A percentile compares a stretch with the other conserved stretches of the same genome.
Evolutionary conservation across 2,113 vertebrate genomes (phyloP).

Genomic region (Circaetus gallicus): DNA sequence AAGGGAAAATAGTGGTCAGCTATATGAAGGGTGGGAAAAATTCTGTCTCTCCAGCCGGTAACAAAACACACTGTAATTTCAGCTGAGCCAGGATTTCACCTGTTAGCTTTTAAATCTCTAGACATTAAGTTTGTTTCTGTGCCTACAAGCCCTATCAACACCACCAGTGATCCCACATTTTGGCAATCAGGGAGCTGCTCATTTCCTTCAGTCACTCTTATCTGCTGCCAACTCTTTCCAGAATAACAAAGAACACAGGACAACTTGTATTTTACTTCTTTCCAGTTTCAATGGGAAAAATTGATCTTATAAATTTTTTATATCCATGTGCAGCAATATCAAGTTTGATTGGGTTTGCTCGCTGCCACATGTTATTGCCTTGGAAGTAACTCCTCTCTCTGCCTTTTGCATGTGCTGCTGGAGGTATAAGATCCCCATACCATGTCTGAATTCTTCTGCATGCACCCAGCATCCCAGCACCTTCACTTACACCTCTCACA

Average conservation of each 20-base stretch:
- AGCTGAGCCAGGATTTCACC: background rate
- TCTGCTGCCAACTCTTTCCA: background rate
- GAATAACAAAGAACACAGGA: background rate
- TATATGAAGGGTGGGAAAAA: background rate
- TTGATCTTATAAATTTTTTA: background rate
- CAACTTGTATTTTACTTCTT: background rate
- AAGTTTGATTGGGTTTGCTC: background rate
- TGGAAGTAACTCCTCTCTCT: background rate
- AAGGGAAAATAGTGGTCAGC: background rate
- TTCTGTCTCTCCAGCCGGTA: background rate
- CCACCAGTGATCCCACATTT: background rate
- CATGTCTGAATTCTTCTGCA: background rate
- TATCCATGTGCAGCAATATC: background rate
- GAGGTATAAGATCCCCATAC: background rate
- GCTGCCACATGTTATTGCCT: background rate
- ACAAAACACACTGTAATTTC: background rate
- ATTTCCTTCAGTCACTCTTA: background rate
- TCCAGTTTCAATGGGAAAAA: background rate
- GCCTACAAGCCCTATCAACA: background rate
- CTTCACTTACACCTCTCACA: background rate
- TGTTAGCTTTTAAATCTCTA: background rate
- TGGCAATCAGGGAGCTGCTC: background rate
- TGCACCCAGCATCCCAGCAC: accelerated
- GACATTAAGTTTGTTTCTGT: background rate
- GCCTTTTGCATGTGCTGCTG: background rate